A percentile compares a stretch with the other conserved stretches of the same genome.
These are phyloP conservation scores for Olivierus martensii DNA, from an alignment of 1,140 invertebrate genomes.

Conservation along the genomic window DNA sequence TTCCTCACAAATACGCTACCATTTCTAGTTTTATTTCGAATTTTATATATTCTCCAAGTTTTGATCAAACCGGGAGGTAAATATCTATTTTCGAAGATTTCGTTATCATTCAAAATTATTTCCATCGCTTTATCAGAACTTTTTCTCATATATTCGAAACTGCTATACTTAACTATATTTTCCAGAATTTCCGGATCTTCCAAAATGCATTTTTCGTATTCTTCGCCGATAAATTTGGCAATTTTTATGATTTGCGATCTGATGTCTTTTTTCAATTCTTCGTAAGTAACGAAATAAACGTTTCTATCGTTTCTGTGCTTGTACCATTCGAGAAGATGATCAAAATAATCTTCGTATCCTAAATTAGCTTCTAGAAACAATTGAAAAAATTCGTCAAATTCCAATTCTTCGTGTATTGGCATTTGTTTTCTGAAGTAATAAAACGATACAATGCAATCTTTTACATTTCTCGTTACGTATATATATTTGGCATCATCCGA, in stretches of 20 bases:
- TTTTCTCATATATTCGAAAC: conserved; percentile 9
- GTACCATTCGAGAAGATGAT: conserved; percentile 28
- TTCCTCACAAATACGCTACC: conserved; percentile 36
- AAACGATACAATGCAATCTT: conserved; percentile 70
- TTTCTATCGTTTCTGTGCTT: conserved; percentile 23
- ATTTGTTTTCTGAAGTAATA: conserved; percentile 60
- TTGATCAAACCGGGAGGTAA: neutral
- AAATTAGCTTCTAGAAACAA: conserved; percentile 26
- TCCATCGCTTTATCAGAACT: neutral
- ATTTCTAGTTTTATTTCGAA: conserved; percentile 25
- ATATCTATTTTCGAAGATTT: neutral
- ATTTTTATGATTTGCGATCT: conserved; percentile 1
- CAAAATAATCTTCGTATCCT: conserved; percentile 31
- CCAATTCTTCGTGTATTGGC: neutral
- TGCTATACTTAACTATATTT: conserved; percentile 1
- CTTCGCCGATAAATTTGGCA: conserved; percentile 14
- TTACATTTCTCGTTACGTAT: conserved; percentile 66
- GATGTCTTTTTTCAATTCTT: conserved; percentile 15
- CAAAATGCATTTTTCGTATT: neutral
- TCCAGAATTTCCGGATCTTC: neutral
- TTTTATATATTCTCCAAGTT: conserved; percentile 15
- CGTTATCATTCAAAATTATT: neutral
- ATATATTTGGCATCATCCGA: conserved; percentile 38
- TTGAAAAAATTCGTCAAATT: conserved; percentile 28
- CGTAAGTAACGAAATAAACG: conserved; percentile 27